Evolutionary conservation across 2,113 vertebrate genomes (phyloP), one percentile per base, ranked within the genome.

Genomic region (Trematocara nigrifrons): DNA sequence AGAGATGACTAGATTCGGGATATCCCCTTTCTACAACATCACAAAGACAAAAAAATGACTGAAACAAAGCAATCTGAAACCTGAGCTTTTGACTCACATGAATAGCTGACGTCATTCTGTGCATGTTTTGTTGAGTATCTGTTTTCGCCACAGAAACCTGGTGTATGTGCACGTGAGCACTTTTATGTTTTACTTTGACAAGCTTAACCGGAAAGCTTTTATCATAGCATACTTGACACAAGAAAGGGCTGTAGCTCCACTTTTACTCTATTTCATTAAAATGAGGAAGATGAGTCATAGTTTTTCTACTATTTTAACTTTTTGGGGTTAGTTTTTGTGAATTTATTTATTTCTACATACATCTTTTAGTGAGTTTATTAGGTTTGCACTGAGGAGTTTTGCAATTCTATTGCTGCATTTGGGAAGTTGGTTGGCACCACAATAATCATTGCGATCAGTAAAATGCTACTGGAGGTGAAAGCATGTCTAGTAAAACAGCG

Each of bases 151-250:
- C 8, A 18, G 15, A 47, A 74, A 47, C 66, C 66, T 71, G 1
- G 22, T 74, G 11, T 49, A 11, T 7, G 4, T 10, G 20, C 22
- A 31, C 33, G 11, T 35, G 13, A 4, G 4, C 31, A 20, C 35
- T 7, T 71, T 54, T 5, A 0, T 2, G 49, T 45, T 86, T 89
- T 86, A 81, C 3, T 83, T 81, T 86, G 54, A 78, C 83, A 81
- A 15, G 5, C 22, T 5, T 4, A 20, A 22, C 59, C 52, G 74
- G 74, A 89, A 16, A 26, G 3, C 26, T 22, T 10, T 11, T 4
- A 49, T 10, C 13, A 7, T 8, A 6, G 7, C 4, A 0, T 5
- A 49, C 38, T 80, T 71, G n/a, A 77, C 20, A 33, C 4, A 2
- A 49, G 15, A 2, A 10, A 51, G 10, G 10, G 29, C 16, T 47